phyloP scores from a whole-genome alignment of 2,888 invertebrate genomes.

The Piscicola geometra region DNA sequence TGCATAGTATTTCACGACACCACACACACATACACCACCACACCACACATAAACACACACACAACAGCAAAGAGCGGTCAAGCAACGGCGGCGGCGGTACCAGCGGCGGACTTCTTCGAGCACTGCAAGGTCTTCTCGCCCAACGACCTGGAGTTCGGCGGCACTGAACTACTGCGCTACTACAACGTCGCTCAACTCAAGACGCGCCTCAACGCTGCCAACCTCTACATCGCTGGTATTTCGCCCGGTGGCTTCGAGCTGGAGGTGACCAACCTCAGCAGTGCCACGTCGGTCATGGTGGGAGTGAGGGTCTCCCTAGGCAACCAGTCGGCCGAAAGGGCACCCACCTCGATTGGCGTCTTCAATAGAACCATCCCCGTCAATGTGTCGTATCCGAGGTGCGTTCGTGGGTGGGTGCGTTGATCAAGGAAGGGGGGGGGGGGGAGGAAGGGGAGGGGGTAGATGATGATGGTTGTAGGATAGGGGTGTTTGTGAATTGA shows the following conservation, averaged over 20 bases:
- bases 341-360: constrained; percentile 63
- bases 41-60: not conserved
- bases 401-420: too few relatives aligned
- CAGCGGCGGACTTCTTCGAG: constrained; percentile 95
- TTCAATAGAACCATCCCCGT: constrained; percentile 51
- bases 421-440: too few relatives aligned
- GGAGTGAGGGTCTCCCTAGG: constrained; percentile 82
- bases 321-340: constrained; percentile 71
- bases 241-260: constrained; percentile 82
- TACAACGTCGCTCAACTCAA: constrained; percentile 90
- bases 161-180: constrained; percentile 86
- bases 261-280: constrained; percentile 80
- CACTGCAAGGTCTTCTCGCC: constrained; percentile 80
- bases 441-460: too few relatives aligned
- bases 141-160: constrained; percentile 84
- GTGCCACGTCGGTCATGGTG: constrained; percentile 71
- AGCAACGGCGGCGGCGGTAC: too few relatives aligned
- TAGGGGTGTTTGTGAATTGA: too few relatives aligned
- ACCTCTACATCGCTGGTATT: constrained; percentile 87
- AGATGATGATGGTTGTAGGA: too few relatives aligned
- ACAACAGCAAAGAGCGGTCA: not conserved
- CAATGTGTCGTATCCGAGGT: not conserved
- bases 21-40: too few relatives aligned
- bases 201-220: constrained; percentile 76
- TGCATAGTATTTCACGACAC: too few relatives aligned